Evolutionary conservation across 2,113 vertebrate species (phyloP).

Genomic region (Ctenodactylus gundi): DNA sequence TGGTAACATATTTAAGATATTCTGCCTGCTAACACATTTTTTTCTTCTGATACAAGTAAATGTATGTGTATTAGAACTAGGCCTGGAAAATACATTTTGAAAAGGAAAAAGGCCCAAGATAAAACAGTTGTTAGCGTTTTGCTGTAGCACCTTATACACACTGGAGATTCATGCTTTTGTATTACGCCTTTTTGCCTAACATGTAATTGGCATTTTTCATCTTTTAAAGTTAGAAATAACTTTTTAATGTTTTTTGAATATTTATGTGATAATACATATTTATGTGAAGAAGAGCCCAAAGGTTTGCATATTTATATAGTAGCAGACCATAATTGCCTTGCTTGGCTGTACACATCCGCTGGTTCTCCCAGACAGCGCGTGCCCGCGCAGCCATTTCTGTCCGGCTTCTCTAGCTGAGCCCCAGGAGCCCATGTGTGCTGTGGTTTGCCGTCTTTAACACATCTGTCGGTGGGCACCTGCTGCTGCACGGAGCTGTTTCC

Average conservation of each 20-base stretch:
- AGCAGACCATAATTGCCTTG: neutral
- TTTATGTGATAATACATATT: too few relatives aligned
- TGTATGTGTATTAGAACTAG: neutral
- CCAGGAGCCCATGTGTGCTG: too few relatives aligned
- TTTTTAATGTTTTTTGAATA: slow-evolving; percentile 37
- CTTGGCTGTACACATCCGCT: neutral
- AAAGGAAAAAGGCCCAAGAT: neutral
- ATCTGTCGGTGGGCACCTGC: too few relatives aligned
- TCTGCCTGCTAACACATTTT: neutral
- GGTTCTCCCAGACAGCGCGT: neutral
- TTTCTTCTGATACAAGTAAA: neutral
- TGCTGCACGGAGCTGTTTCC: too few relatives aligned
- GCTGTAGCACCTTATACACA: neutral
- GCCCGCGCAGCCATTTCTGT: too few relatives aligned
- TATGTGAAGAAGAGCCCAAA: neutral
- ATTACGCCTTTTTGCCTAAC: neutral
- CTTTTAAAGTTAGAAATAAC: slow-evolving; percentile 26
- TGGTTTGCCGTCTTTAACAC: neutral
- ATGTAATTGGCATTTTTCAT: slow-evolving; percentile 17
- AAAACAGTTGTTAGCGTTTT: neutral
- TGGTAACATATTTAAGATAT: too few relatives aligned
- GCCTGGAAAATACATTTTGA: neutral
- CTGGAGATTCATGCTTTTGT: neutral
- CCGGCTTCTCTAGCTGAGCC: too few relatives aligned
- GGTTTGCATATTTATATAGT: neutral